phyloP scores from a whole-genome alignment of 2,888 invertebrate species.

The Ceratothoa steindachneri region DNA sequence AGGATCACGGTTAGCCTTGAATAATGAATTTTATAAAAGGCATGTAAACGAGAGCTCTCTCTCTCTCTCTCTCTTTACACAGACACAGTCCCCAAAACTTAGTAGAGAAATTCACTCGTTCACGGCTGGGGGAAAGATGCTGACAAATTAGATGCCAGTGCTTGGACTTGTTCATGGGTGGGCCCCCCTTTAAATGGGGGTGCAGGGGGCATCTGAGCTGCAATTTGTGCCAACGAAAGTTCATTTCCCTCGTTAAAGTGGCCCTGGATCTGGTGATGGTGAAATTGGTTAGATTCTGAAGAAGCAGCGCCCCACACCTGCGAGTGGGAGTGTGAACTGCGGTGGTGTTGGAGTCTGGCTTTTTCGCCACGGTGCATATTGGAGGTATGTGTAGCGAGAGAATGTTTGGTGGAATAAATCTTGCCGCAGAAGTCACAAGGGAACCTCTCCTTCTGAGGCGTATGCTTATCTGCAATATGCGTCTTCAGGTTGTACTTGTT shows the following conservation, averaged over 20 bases:
- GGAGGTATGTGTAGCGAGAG: slow-evolving; percentile 46
- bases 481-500: slow-evolving; percentile 48
- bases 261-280: not conserved
- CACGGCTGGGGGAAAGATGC: slow-evolving; percentile 33
- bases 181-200: slow-evolving; percentile 30
- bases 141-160: slow-evolving; percentile 40
- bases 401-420: slow-evolving; percentile 48
- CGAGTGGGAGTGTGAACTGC: slow-evolving; percentile 6
- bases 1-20: too few relatives aligned
- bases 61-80: too few relatives aligned
- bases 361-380: slow-evolving; percentile 44
- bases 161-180: slow-evolving; percentile 43
- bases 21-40: too few relatives aligned
- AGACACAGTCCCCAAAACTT: too few relatives aligned
- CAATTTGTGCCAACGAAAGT: slow-evolving; percentile 34
- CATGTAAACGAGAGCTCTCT: too few relatives aligned
- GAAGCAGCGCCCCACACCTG: not conserved
- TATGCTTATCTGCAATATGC: slow-evolving; percentile 47
- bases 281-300: not conserved
- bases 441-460: slow-evolving; percentile 45
- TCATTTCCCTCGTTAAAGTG: slow-evolving; percentile 14
- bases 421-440: slow-evolving; percentile 47
- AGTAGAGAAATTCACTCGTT: too few relatives aligned
- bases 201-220: slow-evolving; percentile 27
- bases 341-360: slow-evolving; percentile 18